These are phyloP conservation scores for Apotomis betuletana DNA, from an alignment of 2,888 invertebrate species.

Conservation along the genomic window DNA sequence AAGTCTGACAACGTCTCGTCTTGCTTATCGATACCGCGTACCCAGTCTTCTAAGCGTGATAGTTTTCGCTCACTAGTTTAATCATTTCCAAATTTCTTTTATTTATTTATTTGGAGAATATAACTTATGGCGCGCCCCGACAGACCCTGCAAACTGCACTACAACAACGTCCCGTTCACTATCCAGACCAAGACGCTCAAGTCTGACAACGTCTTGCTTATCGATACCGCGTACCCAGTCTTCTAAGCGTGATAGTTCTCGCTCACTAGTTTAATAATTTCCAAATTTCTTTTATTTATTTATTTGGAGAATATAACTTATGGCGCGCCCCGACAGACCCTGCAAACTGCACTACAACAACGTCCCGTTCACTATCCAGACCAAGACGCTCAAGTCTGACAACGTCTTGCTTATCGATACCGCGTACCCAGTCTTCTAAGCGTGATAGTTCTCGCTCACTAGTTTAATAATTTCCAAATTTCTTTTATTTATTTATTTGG, in stretches of 20 bases:
- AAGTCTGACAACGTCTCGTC: slow-evolving; percentile 68
- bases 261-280: background rate
- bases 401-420: slow-evolving; percentile 73
- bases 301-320: slow-evolving; percentile 44
- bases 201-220: slow-evolving; percentile 68
- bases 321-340: slow-evolving; percentile 88
- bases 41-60: slow-evolving; percentile 58
- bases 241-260: slow-evolving; percentile 49
- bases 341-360: slow-evolving; percentile 86
- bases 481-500: background rate
- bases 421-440: slow-evolving; percentile 66
- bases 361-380: slow-evolving; percentile 72
- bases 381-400: slow-evolving; percentile 70
- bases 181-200: slow-evolving; percentile 74
- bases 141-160: slow-evolving; percentile 86
- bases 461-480: background rate
- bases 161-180: slow-evolving; percentile 72
- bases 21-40: slow-evolving; percentile 74
- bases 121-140: slow-evolving; percentile 88
- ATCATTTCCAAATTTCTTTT: too few relatives aligned
- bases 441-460: background rate
- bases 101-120: background rate
- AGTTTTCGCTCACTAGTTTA: background rate
- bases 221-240: slow-evolving; percentile 73
- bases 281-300: too few relatives aligned